Base-by-base conservation (phyloP, 2,888 invertebrate species). In the Keiferia lycopersicella region DNA sequence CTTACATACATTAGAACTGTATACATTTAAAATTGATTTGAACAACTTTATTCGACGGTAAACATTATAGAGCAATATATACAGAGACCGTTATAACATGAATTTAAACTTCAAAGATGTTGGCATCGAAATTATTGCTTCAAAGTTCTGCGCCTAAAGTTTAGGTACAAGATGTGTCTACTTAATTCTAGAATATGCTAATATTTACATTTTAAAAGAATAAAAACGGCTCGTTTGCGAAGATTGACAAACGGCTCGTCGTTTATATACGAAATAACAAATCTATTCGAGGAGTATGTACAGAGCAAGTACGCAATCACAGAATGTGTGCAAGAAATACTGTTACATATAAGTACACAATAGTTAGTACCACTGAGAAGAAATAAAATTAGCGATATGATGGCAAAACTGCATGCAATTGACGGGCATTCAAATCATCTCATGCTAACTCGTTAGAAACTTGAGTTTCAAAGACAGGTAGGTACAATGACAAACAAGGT, bases 121-220 rank as follows among this genome's bases (percentile, higher is more conserved):
- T 90, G 89, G 90, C 90, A 88, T 90, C 84, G 77, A 83, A 83
- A 85, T 90, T 89, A 91, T 91, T 91, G 89, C 91, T 91, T 88
- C 78, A 75, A 85, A 83, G 76, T 83, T 84, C 80, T 82, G 83
- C 82, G 80, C 83, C 85, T 82, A 85, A 84, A 83, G 70, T 77
- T 83, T 86, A 87, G 87, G 86, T 89, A 88, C 88, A 85, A 86
- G 83, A 84, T 85, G 87, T 86, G 84, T 84, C 91, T 91, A 91
- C 89, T 91, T 90, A 91, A 22, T 70, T 65, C 80, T 86, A 84
- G 68, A 71, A 78, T 80, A 86, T 71, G 63, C 88, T 90, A 91
- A 82, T 91, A 91, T 91, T 78, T 91, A 91, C 91, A 91, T 75
- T 75, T 82, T 81, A 74, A 86, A 86, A 83, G 80, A 83, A 82